phyloP scores from a whole-genome alignment of 1,140 invertebrate species.

The Anadara kagoshimensis region DNA sequence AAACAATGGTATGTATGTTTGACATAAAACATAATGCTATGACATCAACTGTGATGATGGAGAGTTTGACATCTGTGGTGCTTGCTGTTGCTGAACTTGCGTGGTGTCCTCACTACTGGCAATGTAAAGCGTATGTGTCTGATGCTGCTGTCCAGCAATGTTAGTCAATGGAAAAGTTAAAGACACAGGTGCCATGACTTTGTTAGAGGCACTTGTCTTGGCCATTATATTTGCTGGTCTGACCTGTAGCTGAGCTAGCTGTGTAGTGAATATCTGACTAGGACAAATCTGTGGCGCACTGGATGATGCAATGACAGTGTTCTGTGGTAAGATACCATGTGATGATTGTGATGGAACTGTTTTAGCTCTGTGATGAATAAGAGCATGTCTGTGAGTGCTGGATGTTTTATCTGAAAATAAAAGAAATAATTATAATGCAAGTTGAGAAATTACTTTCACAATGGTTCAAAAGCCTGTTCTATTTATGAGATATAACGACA shows the following conservation, averaged over 20 bases:
- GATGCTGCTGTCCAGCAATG: constrained; percentile 43
- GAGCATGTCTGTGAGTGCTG: neutral
- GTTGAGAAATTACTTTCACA: too few species aligned
- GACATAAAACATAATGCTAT: constrained; percentile 1
- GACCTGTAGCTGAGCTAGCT: constrained; percentile 56
- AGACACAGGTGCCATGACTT: constrained; percentile 60
- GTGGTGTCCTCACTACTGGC: constrained; percentile 47
- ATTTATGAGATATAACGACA: too few species aligned
- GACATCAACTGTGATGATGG: neutral
- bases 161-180: constrained; percentile 60
- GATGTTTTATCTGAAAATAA: neutral
- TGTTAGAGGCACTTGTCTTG: constrained; percentile 49
- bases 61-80: constrained; percentile 5
- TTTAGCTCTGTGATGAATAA: constrained; percentile 13
- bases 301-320: constrained; percentile 30
- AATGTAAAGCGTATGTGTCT: constrained; percentile 53
- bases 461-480: too few species aligned
- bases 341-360: constrained; percentile 8
- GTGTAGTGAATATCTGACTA: constrained; percentile 44
- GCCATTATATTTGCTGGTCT: constrained; percentile 56
- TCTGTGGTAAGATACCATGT: constrained; percentile 24
- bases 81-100: constrained; percentile 23
- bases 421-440: neutral
- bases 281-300: constrained; percentile 41
- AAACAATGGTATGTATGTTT: too few species aligned